Base-by-base conservation (phyloP, 2,797 vertebrate species). In the Gymnothorax reevesii region DNA sequence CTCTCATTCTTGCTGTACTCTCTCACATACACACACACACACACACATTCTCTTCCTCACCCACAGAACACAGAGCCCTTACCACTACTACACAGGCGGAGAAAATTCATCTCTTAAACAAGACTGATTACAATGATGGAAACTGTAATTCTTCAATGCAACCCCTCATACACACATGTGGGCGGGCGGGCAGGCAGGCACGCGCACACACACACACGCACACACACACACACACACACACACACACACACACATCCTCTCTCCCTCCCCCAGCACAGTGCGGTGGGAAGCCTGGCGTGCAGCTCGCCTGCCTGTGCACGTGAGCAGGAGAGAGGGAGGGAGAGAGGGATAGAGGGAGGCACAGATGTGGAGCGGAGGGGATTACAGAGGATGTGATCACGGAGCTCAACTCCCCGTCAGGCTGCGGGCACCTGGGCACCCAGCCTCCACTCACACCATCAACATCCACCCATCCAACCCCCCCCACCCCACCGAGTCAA, bases 251-350 rank as follows among this genome's bases (percentile, higher is more conserved):
- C 89, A 20, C 87, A 86, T 79, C 25, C 84, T 17, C 71, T 7
- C 84, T 3, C 64, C 13, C n/a, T 60, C 69, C 52, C 4, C 66
- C 49, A 7, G n/a, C 49, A 55, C n/a, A 17, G 7, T 33, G 64
- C 60, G 22, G 86, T 66, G 52, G 87, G 91, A 94, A 91, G 92
- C 92, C 93, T 92, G 92, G 91, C 92, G 90, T n/a, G 89, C 91
- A 85, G 89, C 93, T 94, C 92, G 87, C 93, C 93, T 95, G 93
- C 91, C 92, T 91, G 90, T 85, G 92, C 95, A 95, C 94, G 94
- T 94, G 94, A 95, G 94, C 7, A n/a, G 66, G 90, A 93, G 69
- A 6, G 59, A 17, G 59, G 59, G 94, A 95, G 94, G 6, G 27
- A 60, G 90, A 93, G 88, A 92, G 33, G 33, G 33, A 42, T 42